phyloP scores from a whole-genome alignment of 2,113 vertebrate genomes.

The Symphodus melops region DNA sequence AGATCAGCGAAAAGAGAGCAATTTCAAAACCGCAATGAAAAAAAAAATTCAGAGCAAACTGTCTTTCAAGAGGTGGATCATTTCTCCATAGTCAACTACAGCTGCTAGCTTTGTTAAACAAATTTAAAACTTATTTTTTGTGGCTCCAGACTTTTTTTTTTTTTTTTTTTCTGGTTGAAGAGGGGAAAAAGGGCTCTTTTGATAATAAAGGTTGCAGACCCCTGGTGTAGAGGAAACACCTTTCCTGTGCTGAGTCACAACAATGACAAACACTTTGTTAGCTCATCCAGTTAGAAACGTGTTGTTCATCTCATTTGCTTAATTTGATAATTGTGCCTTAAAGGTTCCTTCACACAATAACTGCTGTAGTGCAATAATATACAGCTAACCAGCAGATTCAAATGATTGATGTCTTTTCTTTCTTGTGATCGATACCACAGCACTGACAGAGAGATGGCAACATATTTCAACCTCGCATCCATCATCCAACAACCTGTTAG shows the following conservation, averaged over 20 bases:
- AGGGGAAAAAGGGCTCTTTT: too few species aligned
- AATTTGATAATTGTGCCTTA: neutral
- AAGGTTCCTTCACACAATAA: neutral
- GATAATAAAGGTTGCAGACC: too few species aligned
- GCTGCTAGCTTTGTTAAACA: too few species aligned
- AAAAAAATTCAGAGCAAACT: too few species aligned
- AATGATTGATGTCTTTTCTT: neutral
- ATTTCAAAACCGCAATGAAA: too few species aligned
- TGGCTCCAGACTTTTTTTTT: too few species aligned
- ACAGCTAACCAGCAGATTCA: neutral
- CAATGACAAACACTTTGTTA: constrained; percentile 7
- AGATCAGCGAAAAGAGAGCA: too few species aligned
- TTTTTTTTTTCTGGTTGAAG: too few species aligned
- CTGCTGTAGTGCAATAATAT: neutral
- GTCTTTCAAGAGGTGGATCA: too few species aligned
- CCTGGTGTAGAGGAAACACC: neutral
- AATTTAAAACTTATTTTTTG: too few species aligned
- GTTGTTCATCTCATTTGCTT: neutral
- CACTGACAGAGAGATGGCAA: neutral
- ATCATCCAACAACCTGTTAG: neutral
- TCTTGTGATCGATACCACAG: neutral
- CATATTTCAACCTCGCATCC: neutral
- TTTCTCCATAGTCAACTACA: too few species aligned
- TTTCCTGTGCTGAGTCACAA: neutral
- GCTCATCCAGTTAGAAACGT: neutral